Percentiles rank a stretch among this genome's conserved stretches.
These are phyloP conservation scores for Lissocephala sabroskyi DNA, from an alignment of 2,888 invertebrate genomes.

Conservation along the genomic window DNA sequence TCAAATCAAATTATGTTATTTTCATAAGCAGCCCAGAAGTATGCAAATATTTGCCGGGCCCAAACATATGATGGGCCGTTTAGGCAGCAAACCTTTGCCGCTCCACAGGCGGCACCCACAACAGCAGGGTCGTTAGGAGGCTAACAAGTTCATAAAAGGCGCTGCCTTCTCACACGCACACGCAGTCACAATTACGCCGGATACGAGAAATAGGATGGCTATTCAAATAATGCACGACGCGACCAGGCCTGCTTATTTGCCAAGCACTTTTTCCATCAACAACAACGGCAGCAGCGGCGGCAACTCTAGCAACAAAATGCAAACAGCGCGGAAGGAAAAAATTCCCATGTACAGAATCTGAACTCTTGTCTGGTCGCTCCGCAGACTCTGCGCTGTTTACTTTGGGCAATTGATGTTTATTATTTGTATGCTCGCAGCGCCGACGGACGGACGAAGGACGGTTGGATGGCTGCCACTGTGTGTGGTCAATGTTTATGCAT, in stretches of 20 bases:
- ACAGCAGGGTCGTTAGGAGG: constrained; percentile 52
- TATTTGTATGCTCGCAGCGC: constrained; percentile 22
- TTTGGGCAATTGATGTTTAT: constrained; percentile 46
- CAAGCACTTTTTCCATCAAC: constrained; percentile 44
- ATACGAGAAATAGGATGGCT: constrained; percentile 1
- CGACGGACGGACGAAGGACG: too few relatives aligned
- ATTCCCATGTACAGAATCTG: constrained; percentile 4
- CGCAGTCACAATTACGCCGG: constrained; percentile 25
- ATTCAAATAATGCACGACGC: constrained; percentile 48
- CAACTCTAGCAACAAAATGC: constrained; percentile 30
- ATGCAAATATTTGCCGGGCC: constrained; percentile 51
- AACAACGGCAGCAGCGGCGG: neutral
- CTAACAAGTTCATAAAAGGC: constrained; percentile 64
- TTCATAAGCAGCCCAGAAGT: constrained; percentile 49
- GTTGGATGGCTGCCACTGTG: too few relatives aligned
- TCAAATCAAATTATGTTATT: constrained; percentile 61
- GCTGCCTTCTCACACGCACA: constrained; percentile 17
- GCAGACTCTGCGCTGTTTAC: too few relatives aligned
- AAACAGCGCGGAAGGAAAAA: constrained; percentile 37
- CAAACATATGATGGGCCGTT: constrained; percentile 48
- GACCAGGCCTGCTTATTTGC: constrained; percentile 51
- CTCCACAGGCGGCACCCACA: constrained; percentile 17
- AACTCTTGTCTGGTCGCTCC: neutral
- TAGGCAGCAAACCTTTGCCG: constrained; percentile 24
- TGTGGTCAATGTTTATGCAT: too few relatives aligned